A percentile compares a stretch with the other conserved stretches of the same genome.
These are phyloP conservation scores for Archilochus colubris DNA, from an alignment of 2,113 vertebrate genomes.

Conservation along the genomic window DNA sequence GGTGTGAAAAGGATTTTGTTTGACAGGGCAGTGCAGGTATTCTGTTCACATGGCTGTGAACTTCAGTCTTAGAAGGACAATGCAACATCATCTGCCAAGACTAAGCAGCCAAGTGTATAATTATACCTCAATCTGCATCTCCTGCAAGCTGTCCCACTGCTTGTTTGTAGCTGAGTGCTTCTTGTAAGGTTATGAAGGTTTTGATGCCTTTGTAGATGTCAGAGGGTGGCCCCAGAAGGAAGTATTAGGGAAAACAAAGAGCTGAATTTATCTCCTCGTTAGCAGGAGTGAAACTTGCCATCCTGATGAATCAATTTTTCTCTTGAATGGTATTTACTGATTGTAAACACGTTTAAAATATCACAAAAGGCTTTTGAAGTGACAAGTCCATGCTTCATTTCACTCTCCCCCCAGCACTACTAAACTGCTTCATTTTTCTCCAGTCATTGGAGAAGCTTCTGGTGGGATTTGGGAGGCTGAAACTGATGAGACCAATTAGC, in stretches of 20 bases:
- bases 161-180: background rate
- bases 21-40: background rate
- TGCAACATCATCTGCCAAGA: background rate
- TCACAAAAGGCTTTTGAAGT: background rate
- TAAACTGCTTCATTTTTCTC: background rate
- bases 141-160: background rate
- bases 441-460: background rate
- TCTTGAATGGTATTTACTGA: background rate
- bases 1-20: background rate
- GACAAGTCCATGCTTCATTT: background rate
- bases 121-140: background rate
- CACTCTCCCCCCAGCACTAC: background rate
- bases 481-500: background rate
- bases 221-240: background rate
- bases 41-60: background rate
- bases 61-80: background rate
- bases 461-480: background rate
- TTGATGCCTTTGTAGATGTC: background rate
- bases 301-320: background rate
- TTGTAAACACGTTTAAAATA: background rate
- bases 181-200: background rate
- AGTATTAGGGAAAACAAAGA: background rate
- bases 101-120: conserved; percentile 3
- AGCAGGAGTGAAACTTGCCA: background rate
- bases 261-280: background rate